phyloP scores from a whole-genome alignment of 2,888 invertebrate genomes.

The Marronus borbonicus region DNA sequence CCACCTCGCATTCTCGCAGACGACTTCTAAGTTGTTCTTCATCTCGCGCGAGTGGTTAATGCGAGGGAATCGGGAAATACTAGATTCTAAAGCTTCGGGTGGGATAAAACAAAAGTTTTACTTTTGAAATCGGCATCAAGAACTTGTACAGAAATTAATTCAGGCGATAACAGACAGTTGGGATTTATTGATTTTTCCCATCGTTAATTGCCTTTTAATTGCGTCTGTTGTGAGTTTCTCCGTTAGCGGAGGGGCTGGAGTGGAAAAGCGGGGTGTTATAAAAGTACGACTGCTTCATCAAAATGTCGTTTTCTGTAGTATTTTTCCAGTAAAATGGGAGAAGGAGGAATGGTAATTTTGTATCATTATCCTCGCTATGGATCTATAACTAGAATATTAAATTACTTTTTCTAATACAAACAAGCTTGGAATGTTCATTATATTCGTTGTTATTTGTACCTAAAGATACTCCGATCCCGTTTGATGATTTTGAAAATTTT shows the following conservation, averaged over 20 bases:
- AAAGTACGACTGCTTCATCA: too few species aligned
- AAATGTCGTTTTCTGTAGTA: too few species aligned
- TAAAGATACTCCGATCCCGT: too few species aligned
- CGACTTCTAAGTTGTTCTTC: background rate
- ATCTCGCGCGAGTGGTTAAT: background rate
- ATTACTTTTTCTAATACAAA: too few species aligned
- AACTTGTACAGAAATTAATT: constrained; percentile 10
- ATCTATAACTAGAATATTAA: too few species aligned
- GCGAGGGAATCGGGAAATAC: background rate
- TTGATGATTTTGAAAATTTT: too few species aligned
- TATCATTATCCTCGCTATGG: too few species aligned
- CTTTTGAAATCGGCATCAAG: constrained; percentile 5
- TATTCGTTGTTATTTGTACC: too few species aligned
- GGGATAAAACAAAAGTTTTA: constrained; percentile 12
- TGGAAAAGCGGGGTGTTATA: too few species aligned
- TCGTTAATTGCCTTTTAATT: constrained; percentile 52
- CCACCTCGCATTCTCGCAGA: background rate
- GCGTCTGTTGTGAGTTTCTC: constrained; percentile 18
- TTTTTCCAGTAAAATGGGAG: too few species aligned
- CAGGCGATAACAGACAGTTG: constrained; percentile 10
- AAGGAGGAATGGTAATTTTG: too few species aligned
- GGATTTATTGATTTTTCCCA: constrained; percentile 49
- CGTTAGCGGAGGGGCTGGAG: background rate
- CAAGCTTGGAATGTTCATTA: too few species aligned
- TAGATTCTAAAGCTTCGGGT: background rate